Base-by-base conservation (phyloP, 2,797 vertebrate genomes). In the Fratercula arctica region DNA sequence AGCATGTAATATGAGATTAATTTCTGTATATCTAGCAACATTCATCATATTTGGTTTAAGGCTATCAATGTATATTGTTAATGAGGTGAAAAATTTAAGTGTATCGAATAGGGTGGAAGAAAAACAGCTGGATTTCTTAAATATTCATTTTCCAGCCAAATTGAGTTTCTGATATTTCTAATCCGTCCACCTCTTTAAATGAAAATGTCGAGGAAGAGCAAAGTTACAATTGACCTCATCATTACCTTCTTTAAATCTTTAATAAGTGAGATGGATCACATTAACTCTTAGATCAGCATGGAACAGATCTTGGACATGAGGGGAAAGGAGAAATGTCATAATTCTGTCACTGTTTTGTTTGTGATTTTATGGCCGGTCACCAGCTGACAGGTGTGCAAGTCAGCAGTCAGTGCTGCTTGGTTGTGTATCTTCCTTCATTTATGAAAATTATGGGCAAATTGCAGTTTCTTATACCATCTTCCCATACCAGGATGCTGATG, bases 21-120 rank as follows among this genome's bases (percentile, higher is more conserved):
- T 96, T 98, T 97, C 96, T 97, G 82, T 97, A 66, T 97, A 95
- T 97, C 92, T 95, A 75, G 76, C 64, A 93, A 61, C 94, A 97
- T 96, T 97, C 85, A 97, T 98, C 96, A 94, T 95, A 72, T 95
- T 97, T 97, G 88, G 67, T 97, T 97, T 97, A 96, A 97, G 93
- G 87, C 88, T 96, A 95, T 97, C 96, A 79, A 89, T 95, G 78
- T 97, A 94, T 97, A 97, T 97, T 97, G 92, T 87, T 97, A 97
- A 98, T 97, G 95, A 96, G 87, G 70, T 91, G 82, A 97, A 96
- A 97, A 97, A 94, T 90, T 92, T 89, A 81, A 84, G 92, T 87
- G 48, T 91, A 90, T 93, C 10, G 24, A 96, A 93, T 53, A 90
- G 19, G 45, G 74, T 17, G 6, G 77, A 96, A 94, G 93, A 96